Conservation (phyloP, 2,888 invertebrate genomes). For the Drosophila mayaguana region DNA sequence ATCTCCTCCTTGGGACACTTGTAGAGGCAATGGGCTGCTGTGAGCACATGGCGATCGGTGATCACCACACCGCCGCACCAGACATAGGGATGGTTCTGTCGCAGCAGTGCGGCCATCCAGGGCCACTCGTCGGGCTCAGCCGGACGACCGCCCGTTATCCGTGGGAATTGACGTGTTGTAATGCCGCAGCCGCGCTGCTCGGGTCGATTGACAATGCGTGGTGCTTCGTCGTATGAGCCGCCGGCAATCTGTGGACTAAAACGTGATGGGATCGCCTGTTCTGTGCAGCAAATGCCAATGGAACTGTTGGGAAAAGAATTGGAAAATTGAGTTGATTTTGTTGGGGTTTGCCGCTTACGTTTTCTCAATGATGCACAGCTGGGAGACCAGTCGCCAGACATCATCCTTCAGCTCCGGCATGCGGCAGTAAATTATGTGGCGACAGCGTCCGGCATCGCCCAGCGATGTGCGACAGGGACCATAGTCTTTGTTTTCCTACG, state of each 20-base stretch:
- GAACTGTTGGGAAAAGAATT: conserved; percentile 73
- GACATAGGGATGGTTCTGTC: conserved; percentile 87
- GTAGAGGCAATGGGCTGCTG: conserved; percentile 84
- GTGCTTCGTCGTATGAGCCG: conserved; percentile 43
- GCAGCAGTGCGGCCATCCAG: conserved; percentile 93
- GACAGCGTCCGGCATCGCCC: conserved; percentile 89
- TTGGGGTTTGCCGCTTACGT: conserved; percentile 53
- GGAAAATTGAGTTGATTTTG: not conserved
- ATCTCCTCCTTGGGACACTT: conserved; percentile 88
- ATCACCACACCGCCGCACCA: conserved; percentile 92
- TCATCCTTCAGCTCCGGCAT: conserved; percentile 87
- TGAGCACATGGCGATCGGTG: conserved; percentile 89
- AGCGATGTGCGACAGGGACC: conserved; percentile 87
- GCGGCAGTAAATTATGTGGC: conserved; percentile 87
- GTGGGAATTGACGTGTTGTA: conserved; percentile 85
- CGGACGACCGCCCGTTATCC: conserved; percentile 88
- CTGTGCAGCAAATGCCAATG: conserved; percentile 92
- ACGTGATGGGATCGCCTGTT: conserved; percentile 81
- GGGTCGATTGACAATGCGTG: conserved; percentile 75
- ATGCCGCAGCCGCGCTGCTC: conserved; percentile 85
- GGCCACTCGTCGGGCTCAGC: conserved; percentile 91
- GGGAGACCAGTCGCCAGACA: conserved; percentile 88
- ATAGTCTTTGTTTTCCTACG: conserved; percentile 87
- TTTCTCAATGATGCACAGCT: conserved; percentile 89
- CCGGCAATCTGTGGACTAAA: conserved; percentile 75